These are phyloP conservation scores for Elegia similella DNA, from an alignment of 2,888 invertebrate species.

Conservation along the genomic window DNA sequence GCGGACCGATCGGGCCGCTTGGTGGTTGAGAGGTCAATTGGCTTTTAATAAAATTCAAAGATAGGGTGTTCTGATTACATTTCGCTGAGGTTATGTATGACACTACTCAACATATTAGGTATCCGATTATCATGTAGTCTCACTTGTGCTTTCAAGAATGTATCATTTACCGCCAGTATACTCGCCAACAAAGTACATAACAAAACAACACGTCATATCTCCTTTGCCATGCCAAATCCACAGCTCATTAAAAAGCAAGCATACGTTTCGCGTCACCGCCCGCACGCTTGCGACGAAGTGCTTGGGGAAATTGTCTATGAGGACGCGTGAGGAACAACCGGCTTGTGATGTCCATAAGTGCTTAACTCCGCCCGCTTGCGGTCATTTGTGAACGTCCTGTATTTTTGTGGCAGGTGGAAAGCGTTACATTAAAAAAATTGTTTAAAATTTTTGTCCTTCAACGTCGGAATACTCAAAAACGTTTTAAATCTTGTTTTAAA, in stretches of 20 bases:
- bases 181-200: background rate
- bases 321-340: slow-evolving; percentile 58
- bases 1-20: too few species aligned
- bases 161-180: too few species aligned
- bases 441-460: background rate
- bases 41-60: too few species aligned
- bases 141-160: too few species aligned
- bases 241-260: background rate
- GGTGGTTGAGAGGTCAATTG: too few species aligned
- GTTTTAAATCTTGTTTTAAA: too few species aligned
- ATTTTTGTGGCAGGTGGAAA: slow-evolving; percentile 8
- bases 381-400: slow-evolving; percentile 7
- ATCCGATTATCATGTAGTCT: too few species aligned
- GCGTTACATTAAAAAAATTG: too few species aligned
- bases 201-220: background rate
- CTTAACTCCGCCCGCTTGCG: slow-evolving; percentile 31
- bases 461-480: too few species aligned
- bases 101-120: too few species aligned
- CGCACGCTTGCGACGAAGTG: slow-evolving; percentile 34
- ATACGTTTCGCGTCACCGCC: slow-evolving; percentile 43
- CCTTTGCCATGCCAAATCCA: background rate
- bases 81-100: too few species aligned
- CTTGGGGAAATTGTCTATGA: slow-evolving; percentile 72
- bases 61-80: too few species aligned
- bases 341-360: slow-evolving; percentile 61